Evolutionary conservation across 64 coral and sea anemone genomes (phyloP), one percentile per base, ranked within the genome.

Genomic region (Astreopora myriophthalma): DNA sequence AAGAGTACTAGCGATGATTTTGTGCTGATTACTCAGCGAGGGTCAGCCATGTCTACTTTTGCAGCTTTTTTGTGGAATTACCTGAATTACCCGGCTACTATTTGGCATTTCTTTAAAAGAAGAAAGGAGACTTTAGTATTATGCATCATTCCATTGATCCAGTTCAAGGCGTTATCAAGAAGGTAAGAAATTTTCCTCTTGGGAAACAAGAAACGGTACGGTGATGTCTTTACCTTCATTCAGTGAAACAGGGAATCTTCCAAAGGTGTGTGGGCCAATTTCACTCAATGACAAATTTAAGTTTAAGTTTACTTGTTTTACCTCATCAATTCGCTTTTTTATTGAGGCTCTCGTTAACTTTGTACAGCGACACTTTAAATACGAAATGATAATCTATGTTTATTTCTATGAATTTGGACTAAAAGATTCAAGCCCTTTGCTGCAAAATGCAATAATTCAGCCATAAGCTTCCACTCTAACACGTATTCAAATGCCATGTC

Each of bases 221-320:
- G 14, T 63, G 58, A 5, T 17, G 23, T 4, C 25, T 68, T 68
- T 68, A 68, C 64, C n/a, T 68, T 68, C n/a, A 26, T 68, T 31
- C 4, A 68, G 64, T 68, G 64, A 68, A 68, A 68, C 64, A 68
- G 64, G 64, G 64, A 68, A 68, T 68, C 64, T 68, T 68, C 64
- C 64, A 68, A 68, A 68, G 64, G 8, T 55, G 64, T 68, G 64
- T 68, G 64, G 49, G n/a, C 64, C 64, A 68, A 26, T 68, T 68
- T 68, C 64, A 68, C 64, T 68, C 25, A 68, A 68, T 13, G 26
- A 24, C 63, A 5, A 67, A 67, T 55, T 51, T 67, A 67, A 67
- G 27, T 67, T 68, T 68, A 68, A 68, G 64, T 68, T 31, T 68
- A 68, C 64, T 68, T 68, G 64, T 68, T 27, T 24, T 68, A 68